phyloP scores from a whole-genome alignment of 2,888 invertebrate species.

The Onthophagus sagittarius region DNA sequence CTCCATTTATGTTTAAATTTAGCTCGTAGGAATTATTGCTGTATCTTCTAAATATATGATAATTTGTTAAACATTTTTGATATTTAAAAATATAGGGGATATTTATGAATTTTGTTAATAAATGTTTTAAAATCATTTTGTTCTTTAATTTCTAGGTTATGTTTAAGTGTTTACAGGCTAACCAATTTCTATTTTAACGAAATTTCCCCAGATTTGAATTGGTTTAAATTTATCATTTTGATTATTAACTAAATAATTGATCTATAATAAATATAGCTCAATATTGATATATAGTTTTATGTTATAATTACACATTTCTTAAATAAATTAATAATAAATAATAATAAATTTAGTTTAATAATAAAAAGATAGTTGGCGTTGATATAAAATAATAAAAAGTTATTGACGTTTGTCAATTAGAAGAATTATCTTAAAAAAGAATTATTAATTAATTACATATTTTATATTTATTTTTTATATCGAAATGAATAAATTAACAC shows the following conservation, averaged over 20 bases:
- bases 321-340: no score
- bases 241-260: no score
- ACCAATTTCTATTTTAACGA: background rate
- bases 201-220: background rate
- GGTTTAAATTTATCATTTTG: background rate
- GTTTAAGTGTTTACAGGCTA: background rate
- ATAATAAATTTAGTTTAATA: background rate
- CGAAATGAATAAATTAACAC: slow-evolving; percentile 8
- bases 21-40: slow-evolving; percentile 28
- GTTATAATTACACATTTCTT: no score
- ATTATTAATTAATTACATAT: background rate
- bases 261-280: no score
- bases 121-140: background rate
- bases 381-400: background rate
- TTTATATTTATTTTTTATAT: background rate
- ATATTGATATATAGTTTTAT: no score
- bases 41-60: slow-evolving; percentile 4
- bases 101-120: background rate
- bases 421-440: background rate
- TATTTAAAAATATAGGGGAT: background rate
- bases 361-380: background rate
- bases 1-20: slow-evolving; percentile 38
- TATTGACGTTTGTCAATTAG: background rate
- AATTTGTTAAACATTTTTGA: background rate
- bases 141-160: background rate